Evolutionary conservation across 2,113 vertebrate species (phyloP).

Genomic region (Semnopithecus entellus): DNA sequence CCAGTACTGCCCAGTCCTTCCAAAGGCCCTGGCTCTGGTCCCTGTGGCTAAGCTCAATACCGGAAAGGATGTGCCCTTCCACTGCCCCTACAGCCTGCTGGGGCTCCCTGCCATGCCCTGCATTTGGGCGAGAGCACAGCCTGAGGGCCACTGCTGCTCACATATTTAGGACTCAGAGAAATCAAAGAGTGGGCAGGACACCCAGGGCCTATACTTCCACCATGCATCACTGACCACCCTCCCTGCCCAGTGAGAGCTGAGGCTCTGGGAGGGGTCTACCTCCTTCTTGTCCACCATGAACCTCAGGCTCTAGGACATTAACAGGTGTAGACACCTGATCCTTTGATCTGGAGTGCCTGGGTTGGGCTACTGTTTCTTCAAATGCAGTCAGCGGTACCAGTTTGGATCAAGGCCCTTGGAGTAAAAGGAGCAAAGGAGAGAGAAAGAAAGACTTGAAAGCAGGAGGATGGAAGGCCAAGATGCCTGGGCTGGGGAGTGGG

Average conservation of each 20-base stretch:
- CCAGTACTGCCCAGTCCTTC: background rate
- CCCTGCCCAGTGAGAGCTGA: background rate
- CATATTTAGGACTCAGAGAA: background rate
- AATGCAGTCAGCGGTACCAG: background rate
- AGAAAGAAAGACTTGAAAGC: background rate
- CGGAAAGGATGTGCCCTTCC: constrained; percentile 15
- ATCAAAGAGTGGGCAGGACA: background rate
- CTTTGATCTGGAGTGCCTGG: background rate
- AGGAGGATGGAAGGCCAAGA: background rate
- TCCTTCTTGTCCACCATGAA: background rate
- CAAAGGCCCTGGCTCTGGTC: constrained; percentile 21
- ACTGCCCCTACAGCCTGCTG: background rate
- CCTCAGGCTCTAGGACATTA: background rate
- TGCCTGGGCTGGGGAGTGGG: background rate
- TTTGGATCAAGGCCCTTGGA: background rate
- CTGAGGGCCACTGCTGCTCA: background rate
- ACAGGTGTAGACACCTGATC: background rate
- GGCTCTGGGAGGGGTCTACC: background rate
- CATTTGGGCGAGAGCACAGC: background rate
- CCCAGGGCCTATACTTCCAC: background rate
- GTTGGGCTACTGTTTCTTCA: background rate
- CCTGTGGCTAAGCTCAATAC: background rate
- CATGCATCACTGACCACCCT: background rate
- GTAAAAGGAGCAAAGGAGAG: background rate
- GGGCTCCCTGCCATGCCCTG: background rate